phyloP scores from a whole-genome alignment of 2,888 invertebrate genomes.

The Podabrus alpinus region DNA sequence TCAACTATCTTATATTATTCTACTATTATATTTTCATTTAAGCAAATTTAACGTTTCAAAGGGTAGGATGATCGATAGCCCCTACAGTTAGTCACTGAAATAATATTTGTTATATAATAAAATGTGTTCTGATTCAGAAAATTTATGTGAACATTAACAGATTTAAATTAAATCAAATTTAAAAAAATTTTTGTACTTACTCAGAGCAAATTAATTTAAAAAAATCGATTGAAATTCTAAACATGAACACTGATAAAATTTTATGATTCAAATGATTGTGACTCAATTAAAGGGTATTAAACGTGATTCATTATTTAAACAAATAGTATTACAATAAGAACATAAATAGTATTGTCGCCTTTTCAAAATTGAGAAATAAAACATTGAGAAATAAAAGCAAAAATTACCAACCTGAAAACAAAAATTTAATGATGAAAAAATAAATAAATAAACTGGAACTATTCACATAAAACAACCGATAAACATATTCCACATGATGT shows the following conservation, averaged over 20 bases:
- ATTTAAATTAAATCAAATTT: not conserved
- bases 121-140: no score
- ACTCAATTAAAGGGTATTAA: not conserved
- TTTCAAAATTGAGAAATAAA: not conserved
- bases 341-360: not conserved
- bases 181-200: not conserved
- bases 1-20: no score
- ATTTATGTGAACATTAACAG: not conserved
- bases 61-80: not conserved
- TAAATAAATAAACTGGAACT: constrained; percentile 11
- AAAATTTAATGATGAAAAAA: not conserved
- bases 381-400: not conserved
- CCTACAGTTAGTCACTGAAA: not conserved
- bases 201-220: not conserved
- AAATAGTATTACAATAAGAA: not conserved
- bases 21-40: no score
- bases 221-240: not conserved
- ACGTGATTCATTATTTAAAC: not conserved
- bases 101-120: no score
- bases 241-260: not conserved
- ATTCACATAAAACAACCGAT: constrained; percentile 8
- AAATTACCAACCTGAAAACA: not conserved
- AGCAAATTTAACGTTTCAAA: no score
- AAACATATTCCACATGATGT: constrained; percentile 2
- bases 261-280: not conserved